Conservation (phyloP, 1,140 invertebrate genomes). For the Ptiloglossa arizonensis region DNA sequence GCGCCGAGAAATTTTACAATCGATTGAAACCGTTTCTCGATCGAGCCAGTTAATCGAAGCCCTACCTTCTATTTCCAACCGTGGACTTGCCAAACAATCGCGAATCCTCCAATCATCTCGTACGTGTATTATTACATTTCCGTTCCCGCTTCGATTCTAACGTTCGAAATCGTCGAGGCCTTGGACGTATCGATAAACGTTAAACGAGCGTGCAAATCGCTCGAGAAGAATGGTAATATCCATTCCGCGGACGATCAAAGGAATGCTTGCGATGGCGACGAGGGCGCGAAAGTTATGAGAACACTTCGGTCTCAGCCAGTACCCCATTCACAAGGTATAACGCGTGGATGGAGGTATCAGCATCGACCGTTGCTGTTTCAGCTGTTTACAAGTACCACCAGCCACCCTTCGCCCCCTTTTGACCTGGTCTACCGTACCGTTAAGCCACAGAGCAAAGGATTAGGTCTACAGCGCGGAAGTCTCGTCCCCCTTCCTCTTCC, state of each 20-base stretch:
- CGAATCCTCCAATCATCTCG: too few species aligned
- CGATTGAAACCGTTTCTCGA: too few species aligned
- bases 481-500: background rate
- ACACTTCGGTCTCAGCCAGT: constrained; percentile 34
- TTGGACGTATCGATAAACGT: too few species aligned
- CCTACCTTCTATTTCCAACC: too few species aligned
- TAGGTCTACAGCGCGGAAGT: constrained; percentile 51
- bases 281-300: constrained; percentile 60
- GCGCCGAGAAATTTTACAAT: too few species aligned
- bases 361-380: constrained; percentile 64
- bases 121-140: too few species aligned
- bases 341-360: constrained; percentile 48
- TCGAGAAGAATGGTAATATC: constrained; percentile 18
- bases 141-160: too few species aligned
- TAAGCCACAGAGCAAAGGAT: constrained; percentile 59
- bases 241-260: constrained; percentile 24
- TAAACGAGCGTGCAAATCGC: background rate
- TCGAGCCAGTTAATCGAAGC: too few species aligned
- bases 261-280: constrained; percentile 1
- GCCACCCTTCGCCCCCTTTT: constrained; percentile 37
- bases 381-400: constrained; percentile 65
- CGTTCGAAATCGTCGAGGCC: too few species aligned
- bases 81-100: too few species aligned
- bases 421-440: constrained; percentile 46
- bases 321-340: constrained; percentile 61